Base-by-base conservation (phyloP, 1,140 invertebrate species). In the Drosophila oshimai region DNA sequence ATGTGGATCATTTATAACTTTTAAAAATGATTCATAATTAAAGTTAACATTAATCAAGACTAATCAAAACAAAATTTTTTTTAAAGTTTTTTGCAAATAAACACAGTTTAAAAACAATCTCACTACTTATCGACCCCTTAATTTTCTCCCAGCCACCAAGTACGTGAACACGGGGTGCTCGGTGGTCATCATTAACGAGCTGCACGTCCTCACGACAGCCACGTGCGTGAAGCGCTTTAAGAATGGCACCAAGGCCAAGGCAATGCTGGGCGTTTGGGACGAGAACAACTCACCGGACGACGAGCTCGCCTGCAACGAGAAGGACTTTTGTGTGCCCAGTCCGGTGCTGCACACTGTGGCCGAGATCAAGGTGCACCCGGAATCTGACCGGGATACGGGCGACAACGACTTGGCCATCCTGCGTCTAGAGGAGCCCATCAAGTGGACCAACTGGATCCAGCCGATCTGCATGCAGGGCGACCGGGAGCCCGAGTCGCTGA, bases 311-410 rank as follows among this genome's bases (percentile, higher is more conserved):
- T 87, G 81, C 41, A 87, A 81, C 58, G 29, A 5, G 0, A 69
- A 61, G n/a, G 81, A 73, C 1, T 87, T 81, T 17, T 87, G 81
- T 51, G 70, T 74, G n/a, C 73, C 76, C 0, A 53, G 62, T 0
- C 81, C 81, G 0, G 33, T 44, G 18, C 37, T 62, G 3, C 29
- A 58, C 5, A 15, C n/a, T 0, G 54, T 87, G 7, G 15, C 34
- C 3, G 53, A 46, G 22, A 77, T 87, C 20, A 60, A 41, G 18
- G 29, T 77, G 12, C 62, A 87, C 54, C 81, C 81, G 2, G 26
- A 46, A 1, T 57, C 54, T 2, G 83, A 87, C 24, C 70, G 46
- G 41, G 73, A 77, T 22, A 81, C 64, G n/a, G 62, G 45, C 0
- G 68, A 69, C 33, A 69, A 74, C 22, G 77, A 86, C 31, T 31